Base-by-base conservation (phyloP, 2,888 invertebrate genomes). In the Gisinianus flammeolus region DNA sequence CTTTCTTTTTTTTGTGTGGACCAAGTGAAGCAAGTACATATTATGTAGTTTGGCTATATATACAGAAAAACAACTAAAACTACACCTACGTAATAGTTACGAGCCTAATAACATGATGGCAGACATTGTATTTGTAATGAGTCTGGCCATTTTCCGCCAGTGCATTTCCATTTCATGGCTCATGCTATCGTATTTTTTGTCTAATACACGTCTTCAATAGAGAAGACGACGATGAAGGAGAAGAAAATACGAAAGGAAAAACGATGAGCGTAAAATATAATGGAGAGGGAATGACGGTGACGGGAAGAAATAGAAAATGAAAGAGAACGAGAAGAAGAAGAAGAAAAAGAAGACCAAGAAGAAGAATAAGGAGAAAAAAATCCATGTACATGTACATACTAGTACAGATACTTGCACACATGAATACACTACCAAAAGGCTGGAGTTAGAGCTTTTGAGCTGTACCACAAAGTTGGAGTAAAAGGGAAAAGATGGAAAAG, bases 71-170 rank as follows among this genome's bases (percentile, higher is more conserved):
- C 5, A 31, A 28, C 31, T 66, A 30, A 66, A 16, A 28, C n/a
- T 64, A 74, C 74, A 74, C 74, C 74, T 74, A 74, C 52, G 66
- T 62, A 74, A 66, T 76, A 76, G 70, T 76, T 76, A 76, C 62
- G 52, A 64, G 22, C 26, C 31, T 76, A 69, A 69, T 70, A 69
- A 62, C 70, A 76, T 69, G 76, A 76, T 76, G 64, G 76, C 70
- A 70, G 76, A 76, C 76, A 76, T 76, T 62, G 76, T 69, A 76
- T 58, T 62, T 70, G 26, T 76, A 68, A 76, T 76, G 58, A 67
- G 72, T 72, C 70, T 72, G 33, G 72, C 72, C 30, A 72, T 72
- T 35, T 70, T 30, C n/a, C 22, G 28, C 31, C 30, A 28, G 56
- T 56, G n/a, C 24, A 56, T 72, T 33, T n/a, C n/a, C n/a, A n/a